phyloP scores from a whole-genome alignment of 2,113 vertebrate species.

The Gambusia affinis region DNA sequence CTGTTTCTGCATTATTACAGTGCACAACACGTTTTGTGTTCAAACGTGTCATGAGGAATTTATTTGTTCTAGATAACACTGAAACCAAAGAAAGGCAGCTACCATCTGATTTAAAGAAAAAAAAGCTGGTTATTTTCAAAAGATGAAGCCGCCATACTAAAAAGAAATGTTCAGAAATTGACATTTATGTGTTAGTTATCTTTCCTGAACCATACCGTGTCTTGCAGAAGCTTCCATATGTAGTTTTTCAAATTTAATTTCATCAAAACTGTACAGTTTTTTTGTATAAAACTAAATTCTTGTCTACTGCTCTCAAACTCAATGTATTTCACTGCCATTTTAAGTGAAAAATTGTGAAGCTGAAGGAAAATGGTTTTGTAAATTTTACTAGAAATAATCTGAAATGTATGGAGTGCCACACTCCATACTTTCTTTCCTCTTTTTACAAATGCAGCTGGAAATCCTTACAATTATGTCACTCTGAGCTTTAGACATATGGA shows the following conservation, averaged over 20 bases:
- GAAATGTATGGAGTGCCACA: not conserved
- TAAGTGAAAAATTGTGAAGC: not conserved
- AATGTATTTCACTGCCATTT: not conserved
- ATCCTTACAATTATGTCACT: too few relatives aligned
- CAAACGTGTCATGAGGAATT: not conserved
- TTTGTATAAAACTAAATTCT: too few relatives aligned
- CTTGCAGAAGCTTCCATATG: not conserved
- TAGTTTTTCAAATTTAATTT: not conserved
- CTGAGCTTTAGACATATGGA: too few relatives aligned
- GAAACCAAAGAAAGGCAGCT: not conserved
- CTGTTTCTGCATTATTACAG: not conserved
- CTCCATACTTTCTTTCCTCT: too few relatives aligned
- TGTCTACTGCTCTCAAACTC: too few relatives aligned
- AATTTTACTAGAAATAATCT: not conserved
- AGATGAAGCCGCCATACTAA: not conserved
- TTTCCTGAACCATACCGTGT: not conserved
- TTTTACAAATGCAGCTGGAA: too few relatives aligned
- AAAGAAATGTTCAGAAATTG: too few relatives aligned
- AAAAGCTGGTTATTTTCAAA: not conserved
- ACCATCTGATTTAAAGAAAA: not conserved
- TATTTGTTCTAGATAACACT: not conserved
- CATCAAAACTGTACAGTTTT: not conserved
- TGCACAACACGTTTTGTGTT: not conserved
- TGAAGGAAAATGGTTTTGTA: not conserved
- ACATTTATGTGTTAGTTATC: too few relatives aligned